Evolutionary conservation across 2,113 vertebrate species (phyloP).

Genomic region (Pholis gunnellus): DNA sequence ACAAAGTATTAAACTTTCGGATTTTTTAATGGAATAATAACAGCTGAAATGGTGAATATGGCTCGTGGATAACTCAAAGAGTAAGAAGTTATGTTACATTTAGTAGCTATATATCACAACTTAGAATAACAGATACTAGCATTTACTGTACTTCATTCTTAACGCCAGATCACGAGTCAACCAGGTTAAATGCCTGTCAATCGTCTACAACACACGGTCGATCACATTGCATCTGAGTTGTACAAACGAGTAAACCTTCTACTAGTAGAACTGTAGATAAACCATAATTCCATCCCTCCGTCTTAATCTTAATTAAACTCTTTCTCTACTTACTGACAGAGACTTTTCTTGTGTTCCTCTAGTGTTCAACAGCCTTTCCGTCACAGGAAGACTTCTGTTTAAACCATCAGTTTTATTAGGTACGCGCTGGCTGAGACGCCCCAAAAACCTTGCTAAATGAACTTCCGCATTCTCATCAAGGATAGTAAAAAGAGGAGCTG

Average conservation of each 20-base stretch:
- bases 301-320: background rate
- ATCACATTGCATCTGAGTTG: background rate
- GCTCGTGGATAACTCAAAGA: background rate
- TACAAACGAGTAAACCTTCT: background rate
- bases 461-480: background rate
- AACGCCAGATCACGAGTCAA: background rate
- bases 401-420: slow-evolving; percentile 34
- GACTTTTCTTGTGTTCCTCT: accelerated
- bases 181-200: background rate
- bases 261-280: background rate
- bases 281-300: background rate
- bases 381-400: no score
- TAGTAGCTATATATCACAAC: no score
- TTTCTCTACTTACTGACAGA: slow-evolving; percentile 34
- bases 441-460: background rate
- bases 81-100: background rate
- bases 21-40: background rate
- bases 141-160: background rate
- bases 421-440: slow-evolving; percentile 37
- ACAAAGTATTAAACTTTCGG: background rate
- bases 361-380: no score
- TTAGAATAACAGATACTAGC: background rate
- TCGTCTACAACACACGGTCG: no score
- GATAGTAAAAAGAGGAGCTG: no score
- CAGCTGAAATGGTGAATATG: background rate